These are phyloP conservation scores for Ceratina japonica DNA, from an alignment of 1,140 invertebrate genomes.

Conservation along the genomic window DNA sequence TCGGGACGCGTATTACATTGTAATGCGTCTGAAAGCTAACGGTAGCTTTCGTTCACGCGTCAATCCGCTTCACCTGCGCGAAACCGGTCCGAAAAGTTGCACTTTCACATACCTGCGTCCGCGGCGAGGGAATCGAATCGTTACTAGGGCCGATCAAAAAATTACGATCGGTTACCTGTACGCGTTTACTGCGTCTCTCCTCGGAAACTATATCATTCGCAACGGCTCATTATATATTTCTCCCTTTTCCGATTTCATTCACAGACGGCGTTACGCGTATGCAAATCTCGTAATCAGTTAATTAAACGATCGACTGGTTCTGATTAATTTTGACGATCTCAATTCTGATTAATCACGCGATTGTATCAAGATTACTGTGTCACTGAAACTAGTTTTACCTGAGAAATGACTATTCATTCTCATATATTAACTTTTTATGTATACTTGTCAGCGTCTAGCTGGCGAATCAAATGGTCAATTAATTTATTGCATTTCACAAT, in stretches of 20 bases:
- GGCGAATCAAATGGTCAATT: too few species aligned
- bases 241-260: too few species aligned
- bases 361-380: not conserved
- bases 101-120: conserved; percentile 57
- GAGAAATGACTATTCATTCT: too few species aligned
- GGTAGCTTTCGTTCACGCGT: conserved; percentile 38
- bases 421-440: too few species aligned
- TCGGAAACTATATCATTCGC: not conserved
- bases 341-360: too few species aligned
- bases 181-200: not conserved
- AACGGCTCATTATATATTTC: not conserved
- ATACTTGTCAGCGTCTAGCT: too few species aligned
- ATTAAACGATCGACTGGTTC: not conserved
- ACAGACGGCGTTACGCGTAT: too few species aligned
- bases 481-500: too few species aligned
- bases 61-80: conserved; percentile 42
- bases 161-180: not conserved
- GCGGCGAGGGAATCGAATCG: conserved; percentile 13
- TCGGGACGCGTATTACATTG: too few species aligned
- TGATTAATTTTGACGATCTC: not conserved
- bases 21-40: conserved; percentile 18
- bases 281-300: not conserved
- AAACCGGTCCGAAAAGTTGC: conserved; percentile 63
- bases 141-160: conserved; percentile 7
- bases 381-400: too few species aligned